A percentile compares a stretch with the other conserved stretches of the same genome.
These are phyloP conservation scores for Gari tellinella DNA, from an alignment of 2,888 invertebrate genomes.

Conservation along the genomic window DNA sequence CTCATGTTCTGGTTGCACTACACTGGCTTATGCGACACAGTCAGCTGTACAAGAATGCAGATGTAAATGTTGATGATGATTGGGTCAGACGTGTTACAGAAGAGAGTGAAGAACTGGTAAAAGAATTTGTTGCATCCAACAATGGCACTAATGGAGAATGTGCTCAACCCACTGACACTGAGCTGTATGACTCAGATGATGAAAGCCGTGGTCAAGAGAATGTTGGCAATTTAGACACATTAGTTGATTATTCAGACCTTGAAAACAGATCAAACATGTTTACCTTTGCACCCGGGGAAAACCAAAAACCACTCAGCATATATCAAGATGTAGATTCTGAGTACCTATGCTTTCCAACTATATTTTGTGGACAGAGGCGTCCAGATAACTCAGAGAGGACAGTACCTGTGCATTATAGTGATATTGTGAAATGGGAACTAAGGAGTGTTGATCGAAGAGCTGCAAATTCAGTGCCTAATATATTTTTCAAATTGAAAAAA, in stretches of 20 bases:
- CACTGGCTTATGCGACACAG: conserved; percentile 38
- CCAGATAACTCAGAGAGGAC: conserved; percentile 9
- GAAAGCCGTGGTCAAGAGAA: not conserved
- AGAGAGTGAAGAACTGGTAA: conserved; percentile 1
- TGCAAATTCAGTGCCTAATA: conserved; percentile 39
- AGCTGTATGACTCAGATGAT: not conserved
- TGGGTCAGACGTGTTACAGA: conserved; percentile 22
- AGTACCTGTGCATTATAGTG: conserved; percentile 4
- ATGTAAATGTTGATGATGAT: conserved; percentile 30
- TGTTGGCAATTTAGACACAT: conserved; percentile 34
- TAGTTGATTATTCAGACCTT: not conserved
- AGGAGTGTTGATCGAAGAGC: not conserved
- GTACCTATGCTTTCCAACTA: conserved; percentile 38
- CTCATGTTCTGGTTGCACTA: conserved; percentile 28
- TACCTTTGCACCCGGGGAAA: conserved; percentile 10
- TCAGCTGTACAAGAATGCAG: conserved; percentile 40
- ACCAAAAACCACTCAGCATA: conserved; percentile 5
- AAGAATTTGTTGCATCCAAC: not conserved
- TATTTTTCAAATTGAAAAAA: conserved; percentile 52
- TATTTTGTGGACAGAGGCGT: conserved; percentile 52
- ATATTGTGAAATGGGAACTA: conserved; percentile 9
- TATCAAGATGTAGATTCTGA: conserved; percentile 7
- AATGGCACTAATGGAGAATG: no score
- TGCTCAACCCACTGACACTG: not conserved
- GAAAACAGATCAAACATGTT: conserved; percentile 2